Percentiles rank a stretch among this genome's conserved stretches.
Evolutionary conservation across 2,888 invertebrate genomes (phyloP).

Genomic region (Shargacucullia verbasci): DNA sequence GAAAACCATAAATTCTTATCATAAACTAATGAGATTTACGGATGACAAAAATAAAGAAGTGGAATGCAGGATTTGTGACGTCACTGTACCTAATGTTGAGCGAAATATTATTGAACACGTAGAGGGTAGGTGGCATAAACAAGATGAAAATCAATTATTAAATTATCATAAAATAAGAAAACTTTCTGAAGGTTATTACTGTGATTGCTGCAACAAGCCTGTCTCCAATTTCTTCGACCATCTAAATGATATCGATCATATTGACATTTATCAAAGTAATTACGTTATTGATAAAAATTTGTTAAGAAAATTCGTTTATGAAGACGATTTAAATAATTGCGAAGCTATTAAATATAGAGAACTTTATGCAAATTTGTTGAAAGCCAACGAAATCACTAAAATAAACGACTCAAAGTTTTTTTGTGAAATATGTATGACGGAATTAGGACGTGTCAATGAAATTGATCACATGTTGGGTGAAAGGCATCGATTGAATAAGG

Average conservation of each 20-base stretch:
- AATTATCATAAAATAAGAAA: not conserved
- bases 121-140: not conserved
- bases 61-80: not conserved
- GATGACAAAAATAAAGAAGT: not conserved
- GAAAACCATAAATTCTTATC: not conserved
- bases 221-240: conserved; percentile 6
- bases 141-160: not conserved
- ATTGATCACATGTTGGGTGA: conserved; percentile 26
- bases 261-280: not conserved
- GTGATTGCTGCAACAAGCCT: conserved; percentile 2
- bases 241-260: not conserved
- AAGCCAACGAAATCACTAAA: not conserved
- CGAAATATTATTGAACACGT: conserved; percentile 16
- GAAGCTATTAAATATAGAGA: not conserved
- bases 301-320: conserved; percentile 6
- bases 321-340: not conserved
- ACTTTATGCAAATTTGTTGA: not conserved
- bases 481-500: conserved; percentile 1
- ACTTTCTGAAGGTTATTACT: not conserved
- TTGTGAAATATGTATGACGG: conserved; percentile 4
- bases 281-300: not conserved
- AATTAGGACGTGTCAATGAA: conserved; percentile 4
- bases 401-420: not conserved
- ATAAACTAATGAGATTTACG: not conserved
- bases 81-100: not conserved